A percentile compares a stretch with the other conserved stretches of the same genome.
phyloP scores from a whole-genome alignment of 2,797 vertebrate species.

The Galaxias olidus region DNA sequence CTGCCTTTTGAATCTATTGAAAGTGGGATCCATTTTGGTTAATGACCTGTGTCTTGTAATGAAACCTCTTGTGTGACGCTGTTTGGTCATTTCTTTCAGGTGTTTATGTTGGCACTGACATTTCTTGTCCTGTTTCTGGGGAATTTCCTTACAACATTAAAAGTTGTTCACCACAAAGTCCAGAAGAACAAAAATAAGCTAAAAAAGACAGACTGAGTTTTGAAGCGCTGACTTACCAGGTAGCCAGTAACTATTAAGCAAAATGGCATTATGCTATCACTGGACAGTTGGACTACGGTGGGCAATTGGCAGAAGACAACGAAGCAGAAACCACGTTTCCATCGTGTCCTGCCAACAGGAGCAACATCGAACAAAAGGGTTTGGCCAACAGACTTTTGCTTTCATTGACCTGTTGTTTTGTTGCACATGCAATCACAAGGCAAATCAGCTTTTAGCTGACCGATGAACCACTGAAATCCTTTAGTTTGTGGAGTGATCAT shows the following conservation, averaged over 20 bases:
- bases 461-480: constrained; percentile 35
- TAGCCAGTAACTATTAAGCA: constrained; percentile 47
- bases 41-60: background rate
- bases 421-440: constrained; percentile 38
- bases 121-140: constrained; percentile 96
- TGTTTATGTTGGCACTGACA: constrained; percentile 90
- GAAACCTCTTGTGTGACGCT: background rate
- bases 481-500: constrained; percentile 38
- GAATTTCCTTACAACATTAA: constrained; percentile 95
- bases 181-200: constrained; percentile 85
- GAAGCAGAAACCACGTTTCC: constrained; percentile 12
- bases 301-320: constrained; percentile 13
- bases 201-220: constrained; percentile 71
- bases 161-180: constrained; percentile 92
- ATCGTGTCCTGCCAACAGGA: constrained; percentile 35
- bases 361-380: constrained; percentile 37
- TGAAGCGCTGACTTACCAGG: constrained; percentile 11
- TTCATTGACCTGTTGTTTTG: constrained; percentile 34
- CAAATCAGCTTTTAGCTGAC: constrained; percentile 27
- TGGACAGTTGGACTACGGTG: constrained; percentile 26
- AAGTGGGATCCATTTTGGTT: background rate
- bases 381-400: constrained; percentile 36
- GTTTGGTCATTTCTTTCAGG: constrained; percentile 70
- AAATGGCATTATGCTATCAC: constrained; percentile 27
- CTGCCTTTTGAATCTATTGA: background rate